Conservation (phyloP, 2,888 invertebrate genomes). For the Brachyptera putata region DNA sequence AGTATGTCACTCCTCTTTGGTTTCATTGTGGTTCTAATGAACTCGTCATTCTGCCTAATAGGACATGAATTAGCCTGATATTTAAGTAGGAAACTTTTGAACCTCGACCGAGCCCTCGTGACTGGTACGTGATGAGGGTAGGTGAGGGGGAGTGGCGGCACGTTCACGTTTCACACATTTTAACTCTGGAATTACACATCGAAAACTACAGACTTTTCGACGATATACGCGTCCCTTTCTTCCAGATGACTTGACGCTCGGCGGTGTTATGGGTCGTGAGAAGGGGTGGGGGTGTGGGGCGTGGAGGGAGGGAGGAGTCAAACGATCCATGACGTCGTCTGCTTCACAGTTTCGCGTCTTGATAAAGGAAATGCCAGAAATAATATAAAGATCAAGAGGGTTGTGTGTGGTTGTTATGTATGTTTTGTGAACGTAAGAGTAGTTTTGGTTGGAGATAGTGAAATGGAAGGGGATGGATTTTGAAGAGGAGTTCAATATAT, state of each 20-base stretch:
- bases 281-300: not conserved
- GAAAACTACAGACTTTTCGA: too few species aligned
- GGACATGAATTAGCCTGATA: constrained; percentile 10
- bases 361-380: constrained; percentile 19
- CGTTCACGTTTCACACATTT: constrained; percentile 12
- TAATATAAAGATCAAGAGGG: constrained; percentile 9
- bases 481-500: constrained; percentile 7
- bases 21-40: not conserved
- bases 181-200: constrained; percentile 11
- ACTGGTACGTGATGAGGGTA: not conserved
- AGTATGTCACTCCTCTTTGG: too few species aligned
- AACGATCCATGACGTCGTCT: constrained; percentile 25
- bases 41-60: constrained; percentile 8
- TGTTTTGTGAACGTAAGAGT: not conserved
- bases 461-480: not conserved
- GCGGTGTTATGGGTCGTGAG: not conserved
- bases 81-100: constrained; percentile 5
- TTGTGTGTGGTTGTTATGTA: not conserved
- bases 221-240: too few species aligned
- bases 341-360: constrained; percentile 18
- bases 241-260: constrained; percentile 23
- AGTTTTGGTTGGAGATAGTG: not conserved
- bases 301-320: constrained; percentile 13
- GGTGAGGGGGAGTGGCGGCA: not conserved
- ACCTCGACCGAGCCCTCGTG: not conserved